phyloP scores from a whole-genome alignment of 1,140 invertebrate genomes.

The Drosophila pectinifera region DNA sequence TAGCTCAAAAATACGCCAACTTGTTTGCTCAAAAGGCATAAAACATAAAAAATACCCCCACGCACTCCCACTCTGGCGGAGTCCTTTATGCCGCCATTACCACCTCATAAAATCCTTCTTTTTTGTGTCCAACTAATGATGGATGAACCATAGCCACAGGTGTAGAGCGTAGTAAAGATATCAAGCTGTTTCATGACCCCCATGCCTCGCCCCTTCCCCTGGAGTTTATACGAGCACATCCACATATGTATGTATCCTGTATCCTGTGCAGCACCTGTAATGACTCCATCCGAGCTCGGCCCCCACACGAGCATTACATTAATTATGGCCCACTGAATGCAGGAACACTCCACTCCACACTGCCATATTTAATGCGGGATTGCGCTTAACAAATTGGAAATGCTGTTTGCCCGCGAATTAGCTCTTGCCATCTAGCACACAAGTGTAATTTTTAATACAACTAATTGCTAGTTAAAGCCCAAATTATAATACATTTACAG shows the following conservation, averaged over 20 bases:
- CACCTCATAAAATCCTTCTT: conserved; percentile 80
- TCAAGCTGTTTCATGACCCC: conserved; percentile 47
- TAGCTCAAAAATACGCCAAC: conserved; percentile 79
- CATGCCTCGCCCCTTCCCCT: conserved; percentile 13
- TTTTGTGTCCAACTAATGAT: conserved; percentile 83
- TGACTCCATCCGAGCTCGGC: conserved; percentile 23
- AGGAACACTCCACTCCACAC: conserved; percentile 1
- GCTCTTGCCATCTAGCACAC: conserved; percentile 14
- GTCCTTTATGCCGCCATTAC: conserved; percentile 75
- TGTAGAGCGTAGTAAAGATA: conserved; percentile 48
- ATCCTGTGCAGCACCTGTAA: conserved; percentile 6
- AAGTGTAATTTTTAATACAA: conserved; percentile 21
- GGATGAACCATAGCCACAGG: conserved; percentile 72
- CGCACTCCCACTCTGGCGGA: conserved; percentile 7
- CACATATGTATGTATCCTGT: background rate
- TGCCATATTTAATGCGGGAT: conserved; percentile 36
- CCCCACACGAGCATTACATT: conserved; percentile 33
- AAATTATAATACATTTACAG: conserved; percentile 22
- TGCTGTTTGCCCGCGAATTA: conserved; percentile 32
- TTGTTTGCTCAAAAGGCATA: conserved; percentile 81
- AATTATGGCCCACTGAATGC: conserved; percentile 38
- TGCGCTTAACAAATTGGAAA: conserved; percentile 36
- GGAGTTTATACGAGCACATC: conserved; percentile 1
- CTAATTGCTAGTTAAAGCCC: conserved; percentile 33
- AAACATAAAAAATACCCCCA: conserved; percentile 68